Conservation (phyloP, 1,140 invertebrate species). For the Piezodorus guildinii region DNA sequence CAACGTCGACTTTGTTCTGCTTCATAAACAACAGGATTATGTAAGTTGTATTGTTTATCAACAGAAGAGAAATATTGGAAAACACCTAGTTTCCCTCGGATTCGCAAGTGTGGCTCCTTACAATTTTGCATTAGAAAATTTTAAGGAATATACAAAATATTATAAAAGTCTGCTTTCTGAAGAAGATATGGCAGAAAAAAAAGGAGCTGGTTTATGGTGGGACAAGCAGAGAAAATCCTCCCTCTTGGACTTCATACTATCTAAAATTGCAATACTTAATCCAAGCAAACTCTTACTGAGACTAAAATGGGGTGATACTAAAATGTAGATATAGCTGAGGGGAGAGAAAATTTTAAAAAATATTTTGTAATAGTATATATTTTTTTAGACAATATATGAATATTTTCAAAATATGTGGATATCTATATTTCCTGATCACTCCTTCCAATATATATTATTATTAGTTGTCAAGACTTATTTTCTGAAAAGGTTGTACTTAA, state of each 20-base stretch:
- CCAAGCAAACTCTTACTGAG: not conserved
- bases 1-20: constrained; percentile 17
- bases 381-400: not conserved
- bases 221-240: constrained; percentile 6
- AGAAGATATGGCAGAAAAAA: constrained; percentile 21
- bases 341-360: not conserved
- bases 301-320: not conserved
- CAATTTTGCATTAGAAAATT: constrained; percentile 15
- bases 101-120: constrained; percentile 25
- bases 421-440: not conserved
- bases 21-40: constrained; percentile 22
- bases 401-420: not conserved
- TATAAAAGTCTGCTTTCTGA: constrained; percentile 21
- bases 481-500: too few species aligned
- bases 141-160: constrained; percentile 22
- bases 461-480: too few species aligned
- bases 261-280: not conserved
- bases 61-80: constrained; percentile 19
- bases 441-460: too few species aligned
- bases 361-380: not conserved
- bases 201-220: constrained; percentile 28
- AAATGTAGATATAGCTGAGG: not conserved
- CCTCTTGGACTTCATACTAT: not conserved
- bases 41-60: constrained; percentile 26
- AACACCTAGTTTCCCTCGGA: constrained; percentile 23